These are phyloP conservation scores for Rhynchophorus ferrugineus DNA, from an alignment of 1,140 invertebrate species.

Conservation along the genomic window DNA sequence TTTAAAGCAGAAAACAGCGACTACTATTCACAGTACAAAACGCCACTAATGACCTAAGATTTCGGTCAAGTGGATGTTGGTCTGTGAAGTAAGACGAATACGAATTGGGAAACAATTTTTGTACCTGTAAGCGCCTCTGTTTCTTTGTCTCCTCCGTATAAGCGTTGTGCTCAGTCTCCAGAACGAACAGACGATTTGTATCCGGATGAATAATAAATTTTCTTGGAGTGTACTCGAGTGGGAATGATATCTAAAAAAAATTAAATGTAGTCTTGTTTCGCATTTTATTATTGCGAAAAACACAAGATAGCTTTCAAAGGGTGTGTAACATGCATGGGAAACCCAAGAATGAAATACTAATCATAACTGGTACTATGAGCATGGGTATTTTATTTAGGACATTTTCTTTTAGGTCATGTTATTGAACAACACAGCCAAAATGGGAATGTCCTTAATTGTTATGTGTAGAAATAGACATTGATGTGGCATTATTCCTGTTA, in stretches of 20 bases:
- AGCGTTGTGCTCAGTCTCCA: conserved; percentile 98
- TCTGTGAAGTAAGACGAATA: neutral
- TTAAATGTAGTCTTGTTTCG: no score
- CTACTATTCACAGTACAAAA: conserved; percentile 1
- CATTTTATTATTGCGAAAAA: no score
- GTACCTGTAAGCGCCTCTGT: conserved; percentile 65
- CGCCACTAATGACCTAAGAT: neutral
- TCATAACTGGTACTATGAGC: conserved; percentile 1
- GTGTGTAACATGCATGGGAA: conserved; percentile 5
- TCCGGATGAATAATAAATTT: conserved; percentile 92
- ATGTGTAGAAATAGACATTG: no score
- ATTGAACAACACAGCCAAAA: conserved; percentile 1
- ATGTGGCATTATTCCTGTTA: no score
- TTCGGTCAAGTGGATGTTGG: conserved; percentile 1
- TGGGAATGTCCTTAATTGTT: conserved; percentile 1
- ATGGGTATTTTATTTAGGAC: conserved; percentile 6
- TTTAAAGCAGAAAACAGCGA: neutral
- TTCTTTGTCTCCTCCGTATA: conserved; percentile 97
- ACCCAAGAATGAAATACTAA: neutral
- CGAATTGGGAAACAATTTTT: neutral
- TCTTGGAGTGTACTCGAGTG: conserved; percentile 91
- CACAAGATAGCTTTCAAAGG: no score
- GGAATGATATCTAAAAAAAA: conserved; percentile 56
- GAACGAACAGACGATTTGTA: conserved; percentile 83
- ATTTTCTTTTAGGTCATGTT: conserved; percentile 4